These are phyloP conservation scores for Pterophyllum scalare DNA, from an alignment of 2,113 vertebrate species.

Conservation along the genomic window DNA sequence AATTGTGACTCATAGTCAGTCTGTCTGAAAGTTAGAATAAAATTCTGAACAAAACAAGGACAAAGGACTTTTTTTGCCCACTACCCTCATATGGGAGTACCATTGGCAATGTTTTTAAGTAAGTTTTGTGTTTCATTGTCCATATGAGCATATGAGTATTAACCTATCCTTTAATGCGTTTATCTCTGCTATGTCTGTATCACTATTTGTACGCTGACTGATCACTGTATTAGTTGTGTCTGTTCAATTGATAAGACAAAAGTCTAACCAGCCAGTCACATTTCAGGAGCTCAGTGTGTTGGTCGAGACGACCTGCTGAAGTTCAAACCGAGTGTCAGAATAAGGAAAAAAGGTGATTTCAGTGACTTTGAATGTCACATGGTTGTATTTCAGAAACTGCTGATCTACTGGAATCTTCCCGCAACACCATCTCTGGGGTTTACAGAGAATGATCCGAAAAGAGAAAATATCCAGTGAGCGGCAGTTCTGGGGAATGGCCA, in stretches of 20 bases:
- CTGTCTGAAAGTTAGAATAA: neutral
- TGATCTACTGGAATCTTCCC: neutral
- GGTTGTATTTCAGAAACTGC: constrained; percentile 4
- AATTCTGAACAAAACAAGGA: constrained; percentile 6
- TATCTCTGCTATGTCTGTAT: neutral
- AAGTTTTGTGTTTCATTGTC: neutral
- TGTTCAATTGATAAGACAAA: neutral
- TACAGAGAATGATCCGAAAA: neutral
- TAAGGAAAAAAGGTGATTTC: neutral
- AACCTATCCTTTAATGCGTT: neutral
- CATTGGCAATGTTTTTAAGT: neutral
- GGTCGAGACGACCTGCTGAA: neutral
- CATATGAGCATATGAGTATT: neutral
- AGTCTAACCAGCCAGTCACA: neutral
- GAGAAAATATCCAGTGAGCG: neutral
- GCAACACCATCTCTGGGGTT: neutral
- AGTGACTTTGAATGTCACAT: neutral
- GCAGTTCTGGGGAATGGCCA: neutral
- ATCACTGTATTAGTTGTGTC: neutral
- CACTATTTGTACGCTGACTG: neutral
- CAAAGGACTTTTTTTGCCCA: neutral
- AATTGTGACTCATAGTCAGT: neutral
- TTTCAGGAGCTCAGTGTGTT: neutral
- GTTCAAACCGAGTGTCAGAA: neutral
- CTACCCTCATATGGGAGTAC: neutral